Evolutionary conservation across 1,140 invertebrate species (phyloP).

Genomic region (Eubasilissa regina): DNA sequence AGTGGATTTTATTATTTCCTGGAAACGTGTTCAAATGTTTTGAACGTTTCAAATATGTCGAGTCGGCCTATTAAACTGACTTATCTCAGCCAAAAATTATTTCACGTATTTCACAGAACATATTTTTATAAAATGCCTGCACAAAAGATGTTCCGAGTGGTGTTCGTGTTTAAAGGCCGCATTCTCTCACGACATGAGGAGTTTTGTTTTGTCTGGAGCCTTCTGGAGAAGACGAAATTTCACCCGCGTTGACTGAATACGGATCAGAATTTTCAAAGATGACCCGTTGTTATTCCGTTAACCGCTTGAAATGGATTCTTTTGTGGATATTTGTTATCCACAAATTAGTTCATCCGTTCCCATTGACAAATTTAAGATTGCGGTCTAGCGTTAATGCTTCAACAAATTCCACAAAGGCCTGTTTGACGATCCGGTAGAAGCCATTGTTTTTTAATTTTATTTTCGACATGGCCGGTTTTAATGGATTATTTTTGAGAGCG

Average conservation of each 20-base stretch:
- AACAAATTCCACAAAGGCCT: slow-evolving; percentile 2
- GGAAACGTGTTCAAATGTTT: too few species aligned
- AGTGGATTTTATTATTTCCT: too few species aligned
- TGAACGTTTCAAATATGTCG: too few species aligned
- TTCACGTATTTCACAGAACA: slow-evolving; percentile 1
- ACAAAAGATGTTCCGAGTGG: background rate
- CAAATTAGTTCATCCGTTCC: slow-evolving; percentile 13
- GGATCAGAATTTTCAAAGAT: slow-evolving; percentile 1
- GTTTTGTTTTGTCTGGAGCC: slow-evolving; percentile 15
- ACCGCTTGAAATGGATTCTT: background rate
- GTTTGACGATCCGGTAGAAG: background rate
- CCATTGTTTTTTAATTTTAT: too few species aligned
- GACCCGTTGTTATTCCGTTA: slow-evolving; percentile 14
- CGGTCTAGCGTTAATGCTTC: background rate
- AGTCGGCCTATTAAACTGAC: background rate
- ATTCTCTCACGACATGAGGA: background rate
- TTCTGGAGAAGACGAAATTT: background rate
- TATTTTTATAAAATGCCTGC: background rate
- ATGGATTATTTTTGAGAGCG: too few species aligned
- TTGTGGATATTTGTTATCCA: background rate
- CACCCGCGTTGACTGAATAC: slow-evolving; percentile 11
- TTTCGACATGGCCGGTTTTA: too few species aligned
- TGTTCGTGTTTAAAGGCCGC: background rate
- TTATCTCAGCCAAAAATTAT: background rate
- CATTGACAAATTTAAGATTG: slow-evolving; percentile 22